A percentile compares a stretch with the other conserved stretches of the same genome.
These are phyloP conservation scores for Alces alces DNA, from an alignment of 2,113 vertebrate species.

Conservation along the genomic window DNA sequence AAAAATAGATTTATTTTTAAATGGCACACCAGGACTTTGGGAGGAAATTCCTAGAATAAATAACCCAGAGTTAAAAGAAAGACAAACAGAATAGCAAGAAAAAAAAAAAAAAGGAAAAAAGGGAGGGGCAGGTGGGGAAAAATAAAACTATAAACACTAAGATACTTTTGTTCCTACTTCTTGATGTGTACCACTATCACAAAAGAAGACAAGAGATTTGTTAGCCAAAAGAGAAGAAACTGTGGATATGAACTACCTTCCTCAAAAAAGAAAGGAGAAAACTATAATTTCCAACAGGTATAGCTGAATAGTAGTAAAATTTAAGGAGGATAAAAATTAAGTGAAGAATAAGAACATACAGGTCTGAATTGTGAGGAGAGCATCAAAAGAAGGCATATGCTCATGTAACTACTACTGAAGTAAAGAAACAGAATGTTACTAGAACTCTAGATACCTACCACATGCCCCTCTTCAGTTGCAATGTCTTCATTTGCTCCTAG, in stretches of 20 bases:
- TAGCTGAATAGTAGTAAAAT: not conserved
- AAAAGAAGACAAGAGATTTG: not conserved
- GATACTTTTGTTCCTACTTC: not conserved
- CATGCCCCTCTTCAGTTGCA: not conserved
- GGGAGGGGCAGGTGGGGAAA: not conserved
- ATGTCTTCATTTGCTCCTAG: not conserved
- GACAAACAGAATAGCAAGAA: not conserved
- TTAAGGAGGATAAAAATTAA: not conserved
- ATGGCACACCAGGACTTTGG: not conserved
- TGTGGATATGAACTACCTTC: not conserved
- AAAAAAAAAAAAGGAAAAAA: not conserved
- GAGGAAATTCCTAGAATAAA: not conserved
- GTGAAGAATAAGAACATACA: not conserved
- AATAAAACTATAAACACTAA: not conserved
- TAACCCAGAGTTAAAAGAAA: not conserved
- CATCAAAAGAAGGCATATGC: not conserved
- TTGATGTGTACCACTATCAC: not conserved
- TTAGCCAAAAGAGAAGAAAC: not conserved
- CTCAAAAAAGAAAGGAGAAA: not conserved
- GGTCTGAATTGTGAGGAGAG: not conserved
- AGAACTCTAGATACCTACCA: not conserved
- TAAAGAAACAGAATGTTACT: not conserved
- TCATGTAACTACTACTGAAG: not conserved
- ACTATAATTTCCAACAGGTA: not conserved
- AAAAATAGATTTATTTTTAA: not conserved